phyloP scores from a whole-genome alignment of 2,888 invertebrate genomes.

The Homarus gammarus region DNA sequence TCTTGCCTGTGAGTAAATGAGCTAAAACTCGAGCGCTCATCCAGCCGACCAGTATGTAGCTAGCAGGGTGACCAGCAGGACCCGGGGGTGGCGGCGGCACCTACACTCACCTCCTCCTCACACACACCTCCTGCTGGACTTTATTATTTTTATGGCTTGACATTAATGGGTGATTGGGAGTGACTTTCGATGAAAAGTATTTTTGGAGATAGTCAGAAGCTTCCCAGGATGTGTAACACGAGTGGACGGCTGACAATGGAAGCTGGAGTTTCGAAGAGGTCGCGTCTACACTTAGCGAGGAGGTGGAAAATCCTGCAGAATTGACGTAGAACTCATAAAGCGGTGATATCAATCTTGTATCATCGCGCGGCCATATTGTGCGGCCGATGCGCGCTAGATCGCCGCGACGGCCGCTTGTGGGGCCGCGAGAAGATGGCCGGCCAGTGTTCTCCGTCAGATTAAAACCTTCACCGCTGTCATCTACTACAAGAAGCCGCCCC shows the following conservation, averaged over 20 bases:
- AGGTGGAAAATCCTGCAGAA: background rate
- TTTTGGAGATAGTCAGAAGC: background rate
- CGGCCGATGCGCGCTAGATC: slow-evolving; percentile 17
- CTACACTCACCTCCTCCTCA: slow-evolving; percentile 14
- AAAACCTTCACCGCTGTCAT: background rate
- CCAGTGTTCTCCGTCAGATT: background rate
- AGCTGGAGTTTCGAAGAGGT: background rate
- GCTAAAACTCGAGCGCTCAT: slow-evolving; percentile 75
- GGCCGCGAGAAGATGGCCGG: slow-evolving; percentile 55
- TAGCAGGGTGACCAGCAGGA: slow-evolving; percentile 74
- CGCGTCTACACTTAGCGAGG: background rate
- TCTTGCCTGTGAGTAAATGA: slow-evolving; percentile 74
- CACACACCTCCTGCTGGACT: background rate
- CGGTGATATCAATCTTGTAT: slow-evolving; percentile 46
- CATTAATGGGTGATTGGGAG: slow-evolving; percentile 58
- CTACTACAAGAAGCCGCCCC: too few relatives aligned
- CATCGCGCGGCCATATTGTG: slow-evolving; percentile 58
- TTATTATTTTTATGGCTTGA: slow-evolving; percentile 25
- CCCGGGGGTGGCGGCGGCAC: slow-evolving; percentile 33
- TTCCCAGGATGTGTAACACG: background rate
- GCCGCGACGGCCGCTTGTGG: slow-evolving; percentile 21
- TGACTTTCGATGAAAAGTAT: slow-evolving; percentile 43
- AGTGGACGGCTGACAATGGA: background rate
- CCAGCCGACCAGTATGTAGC: slow-evolving; percentile 73
- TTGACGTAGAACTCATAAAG: background rate